Evolutionary conservation across 2,888 invertebrate species (phyloP).

Genomic region (Mimachlamys varia): DNA sequence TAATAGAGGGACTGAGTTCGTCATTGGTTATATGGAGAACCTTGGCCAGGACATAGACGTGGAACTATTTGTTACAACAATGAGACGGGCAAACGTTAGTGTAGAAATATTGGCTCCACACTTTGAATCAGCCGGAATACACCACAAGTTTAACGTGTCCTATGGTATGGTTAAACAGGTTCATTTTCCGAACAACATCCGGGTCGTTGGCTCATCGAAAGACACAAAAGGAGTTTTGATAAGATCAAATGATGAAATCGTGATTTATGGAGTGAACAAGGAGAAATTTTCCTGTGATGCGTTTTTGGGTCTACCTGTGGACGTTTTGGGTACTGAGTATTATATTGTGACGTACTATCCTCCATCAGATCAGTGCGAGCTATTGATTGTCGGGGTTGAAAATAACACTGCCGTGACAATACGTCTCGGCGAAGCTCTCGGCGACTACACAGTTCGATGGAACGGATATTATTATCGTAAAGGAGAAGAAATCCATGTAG

Average conservation of each 20-base stretch:
- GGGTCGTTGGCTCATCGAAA: not conserved
- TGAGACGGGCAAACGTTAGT: not conserved
- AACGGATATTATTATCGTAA: constrained; percentile 44
- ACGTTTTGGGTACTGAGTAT: constrained; percentile 61
- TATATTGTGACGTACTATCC: constrained; percentile 58
- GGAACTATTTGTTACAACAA: not conserved
- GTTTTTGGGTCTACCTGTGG: constrained; percentile 59
- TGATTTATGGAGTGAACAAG: constrained; percentile 63
- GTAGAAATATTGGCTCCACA: not conserved
- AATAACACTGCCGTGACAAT: constrained; percentile 54
- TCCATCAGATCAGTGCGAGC: constrained; percentile 49
- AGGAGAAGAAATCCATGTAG: constrained; percentile 28
- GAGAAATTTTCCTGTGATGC: constrained; percentile 59
- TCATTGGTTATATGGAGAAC: constrained; percentile 11
- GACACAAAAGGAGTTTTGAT: constrained; percentile 42
- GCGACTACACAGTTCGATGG: constrained; percentile 50
- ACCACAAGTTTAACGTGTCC: not conserved
- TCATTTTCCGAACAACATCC: not conserved
- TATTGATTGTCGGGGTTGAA: constrained; percentile 54
- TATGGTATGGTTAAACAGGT: constrained; percentile 28
- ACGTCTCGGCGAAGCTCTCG: constrained; percentile 47
- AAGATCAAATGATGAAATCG: constrained; percentile 56
- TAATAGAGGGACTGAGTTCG: not conserved
- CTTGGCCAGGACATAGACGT: constrained; percentile 4
- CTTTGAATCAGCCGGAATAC: not conserved